Conservation (phyloP, 2,888 invertebrate genomes). For the Mongoloraphidia duomilia region DNA sequence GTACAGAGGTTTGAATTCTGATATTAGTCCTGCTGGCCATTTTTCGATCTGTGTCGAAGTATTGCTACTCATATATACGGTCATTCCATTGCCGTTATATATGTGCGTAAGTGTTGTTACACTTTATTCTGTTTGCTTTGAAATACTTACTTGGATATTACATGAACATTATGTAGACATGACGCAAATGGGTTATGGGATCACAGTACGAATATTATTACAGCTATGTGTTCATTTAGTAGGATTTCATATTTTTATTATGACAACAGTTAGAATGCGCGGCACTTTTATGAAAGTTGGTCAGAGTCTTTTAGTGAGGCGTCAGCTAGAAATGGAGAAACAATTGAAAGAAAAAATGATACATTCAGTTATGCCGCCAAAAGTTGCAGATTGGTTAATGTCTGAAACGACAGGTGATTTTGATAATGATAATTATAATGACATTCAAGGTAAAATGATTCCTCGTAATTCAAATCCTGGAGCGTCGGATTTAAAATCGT, state of each 20-base stretch:
- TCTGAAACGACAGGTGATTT: slow-evolving; percentile 51
- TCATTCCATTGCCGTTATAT: slow-evolving; percentile 83
- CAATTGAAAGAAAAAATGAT: slow-evolving; percentile 95
- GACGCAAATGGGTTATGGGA: slow-evolving; percentile 23
- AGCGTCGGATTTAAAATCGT: slow-evolving; percentile 56
- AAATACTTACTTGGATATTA: slow-evolving; percentile 45
- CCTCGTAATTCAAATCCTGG: slow-evolving; percentile 39
- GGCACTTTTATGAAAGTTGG: slow-evolving; percentile 96
- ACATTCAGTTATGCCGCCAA: slow-evolving; percentile 93
- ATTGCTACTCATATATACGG: slow-evolving; percentile 80
- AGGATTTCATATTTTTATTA: slow-evolving; percentile 83
- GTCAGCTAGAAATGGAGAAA: slow-evolving; percentile 85
- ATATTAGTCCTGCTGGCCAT: slow-evolving; percentile 63
- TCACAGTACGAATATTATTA: slow-evolving; percentile 58
- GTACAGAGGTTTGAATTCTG: slow-evolving; percentile 22
- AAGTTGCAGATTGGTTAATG: slow-evolving; percentile 74
- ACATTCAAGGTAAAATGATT: slow-evolving; percentile 17
- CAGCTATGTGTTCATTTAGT: slow-evolving; percentile 85
- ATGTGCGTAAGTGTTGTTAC: slow-evolving; percentile 66
- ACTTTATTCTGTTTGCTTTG: slow-evolving; percentile 73
- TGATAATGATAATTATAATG: slow-evolving; percentile 32
- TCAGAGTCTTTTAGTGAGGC: slow-evolving; percentile 76
- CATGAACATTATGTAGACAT: slow-evolving; percentile 17
- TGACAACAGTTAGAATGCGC: slow-evolving; percentile 84
- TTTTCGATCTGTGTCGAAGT: slow-evolving; percentile 77